A percentile compares a stretch with the other conserved stretches of the same genome.
Conservation (phyloP, 2,113 vertebrate genomes). For the Mesocricetus auratus region DNA sequence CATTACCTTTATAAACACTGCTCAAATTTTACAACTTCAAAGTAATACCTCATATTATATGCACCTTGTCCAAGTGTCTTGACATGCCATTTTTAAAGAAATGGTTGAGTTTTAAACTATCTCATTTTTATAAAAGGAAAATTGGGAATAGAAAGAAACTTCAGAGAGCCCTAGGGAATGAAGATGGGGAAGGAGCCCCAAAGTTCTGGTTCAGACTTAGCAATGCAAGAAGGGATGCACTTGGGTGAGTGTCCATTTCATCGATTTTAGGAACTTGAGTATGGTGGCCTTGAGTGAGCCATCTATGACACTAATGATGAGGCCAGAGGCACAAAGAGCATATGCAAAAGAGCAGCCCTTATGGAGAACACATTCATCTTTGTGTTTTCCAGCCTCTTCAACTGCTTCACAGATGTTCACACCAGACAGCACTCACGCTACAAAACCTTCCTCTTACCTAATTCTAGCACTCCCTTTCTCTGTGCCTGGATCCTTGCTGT, state of each 20-base stretch:
- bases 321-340: background rate
- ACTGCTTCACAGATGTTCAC: background rate
- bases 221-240: background rate
- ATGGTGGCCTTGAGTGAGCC: background rate
- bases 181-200: background rate
- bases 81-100: conserved; percentile 11
- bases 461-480: background rate
- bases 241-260: background rate
- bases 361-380: background rate
- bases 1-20: conserved; percentile 36
- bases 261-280: too few relatives aligned
- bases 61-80: background rate
- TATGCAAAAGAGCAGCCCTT: background rate
- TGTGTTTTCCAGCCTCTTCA: conserved; percentile 21
- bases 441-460: rapidly evolving
- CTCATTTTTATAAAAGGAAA: conserved; percentile 58
- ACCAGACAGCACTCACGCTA: background rate
- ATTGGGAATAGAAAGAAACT: background rate
- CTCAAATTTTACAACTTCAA: conserved; percentile 28
- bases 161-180: background rate
- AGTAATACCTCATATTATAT: conserved; percentile 5
- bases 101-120: background rate
- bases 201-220: background rate
- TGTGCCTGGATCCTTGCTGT: background rate
- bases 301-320: background rate